Conservation (phyloP, 2,888 invertebrate genomes). For the Podotricha telesiphe region DNA sequence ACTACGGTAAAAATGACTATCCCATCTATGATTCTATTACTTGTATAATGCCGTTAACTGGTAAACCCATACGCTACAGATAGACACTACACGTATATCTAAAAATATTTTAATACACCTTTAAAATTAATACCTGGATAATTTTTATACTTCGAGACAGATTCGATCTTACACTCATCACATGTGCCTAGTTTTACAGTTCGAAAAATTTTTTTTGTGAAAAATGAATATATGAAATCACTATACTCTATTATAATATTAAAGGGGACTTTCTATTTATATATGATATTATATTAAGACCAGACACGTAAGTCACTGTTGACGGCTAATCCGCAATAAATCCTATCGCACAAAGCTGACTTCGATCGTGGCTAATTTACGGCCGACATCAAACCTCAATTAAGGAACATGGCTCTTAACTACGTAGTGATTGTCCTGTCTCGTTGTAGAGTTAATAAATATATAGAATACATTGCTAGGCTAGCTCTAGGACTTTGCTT, state of each 20-base stretch:
- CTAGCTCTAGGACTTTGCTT: not conserved
- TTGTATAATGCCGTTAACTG: no score
- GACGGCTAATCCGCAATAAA: constrained; percentile 38
- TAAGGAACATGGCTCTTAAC: constrained; percentile 35
- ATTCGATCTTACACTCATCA: no score
- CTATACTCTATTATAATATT: not conserved
- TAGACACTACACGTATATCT: no score
- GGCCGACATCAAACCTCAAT: constrained; percentile 40
- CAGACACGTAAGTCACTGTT: constrained; percentile 33
- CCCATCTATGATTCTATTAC: no score
- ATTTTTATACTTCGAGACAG: no score
- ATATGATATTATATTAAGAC: not conserved
- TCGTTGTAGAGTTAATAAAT: constrained; percentile 4
- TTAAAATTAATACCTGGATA: no score
- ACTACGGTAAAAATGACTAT: no score
- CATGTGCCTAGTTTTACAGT: no score
- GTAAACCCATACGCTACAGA: no score
- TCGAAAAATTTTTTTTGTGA: no score
- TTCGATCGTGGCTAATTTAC: constrained; percentile 35
- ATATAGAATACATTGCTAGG: not conserved
- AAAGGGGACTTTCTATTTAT: not conserved
- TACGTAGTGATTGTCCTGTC: constrained; percentile 35
- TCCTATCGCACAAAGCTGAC: constrained; percentile 31
- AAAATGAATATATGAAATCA: no score
- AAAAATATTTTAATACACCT: no score